A percentile compares a stretch with the other conserved stretches of the same genome.
Evolutionary conservation across 2,888 invertebrate species (phyloP).

Genomic region (Arge pagana): DNA sequence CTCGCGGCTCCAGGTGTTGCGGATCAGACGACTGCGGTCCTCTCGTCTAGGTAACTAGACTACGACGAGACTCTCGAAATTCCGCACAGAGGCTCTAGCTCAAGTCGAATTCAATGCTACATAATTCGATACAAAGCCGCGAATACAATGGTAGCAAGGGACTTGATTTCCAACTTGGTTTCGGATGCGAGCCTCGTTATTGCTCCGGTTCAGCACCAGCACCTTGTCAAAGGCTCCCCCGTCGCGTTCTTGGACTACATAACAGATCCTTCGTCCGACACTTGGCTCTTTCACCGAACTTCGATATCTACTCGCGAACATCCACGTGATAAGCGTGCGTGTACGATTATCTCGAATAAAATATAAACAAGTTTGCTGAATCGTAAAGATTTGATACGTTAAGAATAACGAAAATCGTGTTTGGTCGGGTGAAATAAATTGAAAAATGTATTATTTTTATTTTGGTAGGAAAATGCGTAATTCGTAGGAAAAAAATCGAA

Average conservation of each 20-base stretch:
- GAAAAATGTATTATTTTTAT: no score
- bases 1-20: slow-evolving; percentile 9
- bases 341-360: no score
- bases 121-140: slow-evolving; percentile 42
- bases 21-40: slow-evolving; percentile 14
- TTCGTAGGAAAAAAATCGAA: no score
- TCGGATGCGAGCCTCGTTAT: slow-evolving; percentile 48
- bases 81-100: slow-evolving; percentile 12
- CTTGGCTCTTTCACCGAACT: no score
- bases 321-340: no score
- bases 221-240: slow-evolving; percentile 9
- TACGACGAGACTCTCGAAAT: slow-evolving; percentile 15
- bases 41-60: slow-evolving; percentile 4
- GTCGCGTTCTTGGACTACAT: slow-evolving; percentile 7
- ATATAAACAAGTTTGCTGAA: no score
- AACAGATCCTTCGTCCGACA: no score
- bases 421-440: no score
- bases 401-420: no score
- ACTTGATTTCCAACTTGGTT: slow-evolving; percentile 44
- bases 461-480: no score
- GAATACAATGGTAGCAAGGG: slow-evolving; percentile 41
- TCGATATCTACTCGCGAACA: no score
- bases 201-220: slow-evolving; percentile 31
- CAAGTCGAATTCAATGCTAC: slow-evolving; percentile 26
- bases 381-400: no score